phyloP scores from a whole-genome alignment of 1,140 invertebrate species.

The Ceratosolen fusciceps region DNA sequence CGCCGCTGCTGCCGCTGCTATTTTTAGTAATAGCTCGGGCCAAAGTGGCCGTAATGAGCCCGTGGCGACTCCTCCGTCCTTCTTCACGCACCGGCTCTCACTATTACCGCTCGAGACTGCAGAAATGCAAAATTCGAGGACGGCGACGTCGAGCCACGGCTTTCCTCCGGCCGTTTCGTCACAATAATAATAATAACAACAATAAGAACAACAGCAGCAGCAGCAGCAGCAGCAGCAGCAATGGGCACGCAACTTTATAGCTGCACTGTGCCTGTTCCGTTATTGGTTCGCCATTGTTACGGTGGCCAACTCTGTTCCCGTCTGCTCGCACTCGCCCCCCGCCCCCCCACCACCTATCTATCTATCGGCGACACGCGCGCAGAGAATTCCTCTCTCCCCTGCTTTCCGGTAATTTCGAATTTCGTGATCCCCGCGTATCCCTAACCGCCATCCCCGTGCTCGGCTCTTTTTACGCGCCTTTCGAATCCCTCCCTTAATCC shows the following conservation, averaged over 20 bases:
- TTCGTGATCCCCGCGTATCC: no score
- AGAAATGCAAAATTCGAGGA: neutral
- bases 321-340: neutral
- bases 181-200: no score
- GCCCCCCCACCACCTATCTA: no score
- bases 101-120: neutral
- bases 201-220: no score
- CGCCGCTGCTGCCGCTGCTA: conserved; percentile 47
- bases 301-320: neutral
- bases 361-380: no score
- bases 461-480: no score
- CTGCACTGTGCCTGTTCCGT: conserved; percentile 19
- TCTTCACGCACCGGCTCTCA: neutral
- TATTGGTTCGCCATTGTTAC: conserved; percentile 31
- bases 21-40: conserved; percentile 57
- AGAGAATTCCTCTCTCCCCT: no score
- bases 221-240: no score
- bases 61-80: neutral
- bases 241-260: neutral
- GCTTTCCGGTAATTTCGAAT: no score
- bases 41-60: conserved; percentile 61
- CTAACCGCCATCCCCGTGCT: no score
- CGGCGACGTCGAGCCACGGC: neutral
- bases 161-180: neutral
- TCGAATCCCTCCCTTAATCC: no score